Conservation (phyloP, 2,797 vertebrate species). For the Melanotaenia maccullochi region DNA sequence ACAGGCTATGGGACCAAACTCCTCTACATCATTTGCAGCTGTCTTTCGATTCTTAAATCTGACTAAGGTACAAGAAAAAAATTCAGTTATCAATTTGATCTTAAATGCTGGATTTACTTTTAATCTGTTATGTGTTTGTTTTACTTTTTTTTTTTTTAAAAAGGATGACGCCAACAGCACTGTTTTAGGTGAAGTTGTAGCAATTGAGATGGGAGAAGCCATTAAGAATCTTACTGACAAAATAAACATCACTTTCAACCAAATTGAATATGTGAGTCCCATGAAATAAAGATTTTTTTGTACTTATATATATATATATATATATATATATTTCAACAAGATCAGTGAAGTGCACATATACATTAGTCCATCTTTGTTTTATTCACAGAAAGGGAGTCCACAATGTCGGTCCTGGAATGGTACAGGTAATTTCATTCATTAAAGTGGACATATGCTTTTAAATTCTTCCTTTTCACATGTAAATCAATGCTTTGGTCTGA, state of each 20-base stretch:
- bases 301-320: too few relatives aligned
- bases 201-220: constrained; percentile 63
- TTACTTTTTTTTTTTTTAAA: not conserved
- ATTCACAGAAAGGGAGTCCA: constrained; percentile 40
- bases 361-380: not conserved
- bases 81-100: not conserved
- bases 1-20: fast-evolving
- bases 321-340: not conserved
- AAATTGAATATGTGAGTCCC: constrained; percentile 43
- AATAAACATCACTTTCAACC: constrained; percentile 53
- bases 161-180: constrained; percentile 68
- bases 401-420: constrained; percentile 77
- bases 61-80: constrained; percentile 47
- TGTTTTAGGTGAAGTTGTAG: constrained; percentile 65
- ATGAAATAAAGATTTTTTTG: not conserved
- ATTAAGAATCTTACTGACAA: constrained; percentile 67
- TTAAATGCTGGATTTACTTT: not conserved
- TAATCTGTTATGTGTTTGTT: not conserved
- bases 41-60: constrained; percentile 66
- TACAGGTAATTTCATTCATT: constrained; percentile 51
- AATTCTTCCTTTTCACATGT: too few relatives aligned
- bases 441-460: too few relatives aligned
- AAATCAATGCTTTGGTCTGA: too few relatives aligned
- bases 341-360: not conserved
- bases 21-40: constrained; percentile 12